These are phyloP conservation scores for Smittia aterrima DNA, from an alignment of 2,888 invertebrate species.

Conservation along the genomic window DNA sequence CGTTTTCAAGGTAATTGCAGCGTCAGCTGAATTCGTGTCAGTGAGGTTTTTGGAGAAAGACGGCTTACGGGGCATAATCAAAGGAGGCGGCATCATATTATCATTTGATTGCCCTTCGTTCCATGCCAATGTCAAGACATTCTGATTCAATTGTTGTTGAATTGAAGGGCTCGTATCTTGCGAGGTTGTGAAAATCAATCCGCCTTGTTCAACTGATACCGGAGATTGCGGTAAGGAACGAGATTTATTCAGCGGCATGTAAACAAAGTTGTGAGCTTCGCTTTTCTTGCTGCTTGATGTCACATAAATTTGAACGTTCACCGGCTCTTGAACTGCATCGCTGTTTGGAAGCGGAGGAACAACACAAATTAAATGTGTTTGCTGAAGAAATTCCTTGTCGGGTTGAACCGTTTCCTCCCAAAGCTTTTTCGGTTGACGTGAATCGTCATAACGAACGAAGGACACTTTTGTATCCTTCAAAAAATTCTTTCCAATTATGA, in stretches of 20 bases:
- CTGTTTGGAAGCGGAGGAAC: constrained; percentile 73
- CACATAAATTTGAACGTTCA: constrained; percentile 73
- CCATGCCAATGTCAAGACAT: constrained; percentile 22
- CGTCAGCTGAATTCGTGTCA: neutral
- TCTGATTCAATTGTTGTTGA: constrained; percentile 45
- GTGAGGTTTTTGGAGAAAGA: constrained; percentile 7
- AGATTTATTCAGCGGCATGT: constrained; percentile 60
- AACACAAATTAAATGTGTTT: constrained; percentile 85
- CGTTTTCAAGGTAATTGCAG: constrained; percentile 19
- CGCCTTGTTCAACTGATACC: constrained; percentile 50
- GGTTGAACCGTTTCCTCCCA: constrained; percentile 84
- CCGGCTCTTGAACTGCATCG: constrained; percentile 63
- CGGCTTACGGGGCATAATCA: constrained; percentile 7
- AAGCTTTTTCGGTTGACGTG: constrained; percentile 57
- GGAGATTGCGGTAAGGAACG: constrained; percentile 46
- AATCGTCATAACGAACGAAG: constrained; percentile 57
- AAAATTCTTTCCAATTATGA: constrained; percentile 88
- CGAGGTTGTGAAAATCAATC: constrained; percentile 45
- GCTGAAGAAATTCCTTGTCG: constrained; percentile 85
- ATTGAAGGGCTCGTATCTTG: neutral
- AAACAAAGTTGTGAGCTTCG: constrained; percentile 80
- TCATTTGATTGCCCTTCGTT: neutral
- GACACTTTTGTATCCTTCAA: constrained; percentile 84
- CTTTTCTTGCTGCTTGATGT: constrained; percentile 83
- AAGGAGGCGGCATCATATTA: constrained; percentile 17